Percentiles rank a stretch among this genome's conserved stretches.
phyloP scores from a whole-genome alignment of 2,888 invertebrate species.

The Ditula angustiorana region DNA sequence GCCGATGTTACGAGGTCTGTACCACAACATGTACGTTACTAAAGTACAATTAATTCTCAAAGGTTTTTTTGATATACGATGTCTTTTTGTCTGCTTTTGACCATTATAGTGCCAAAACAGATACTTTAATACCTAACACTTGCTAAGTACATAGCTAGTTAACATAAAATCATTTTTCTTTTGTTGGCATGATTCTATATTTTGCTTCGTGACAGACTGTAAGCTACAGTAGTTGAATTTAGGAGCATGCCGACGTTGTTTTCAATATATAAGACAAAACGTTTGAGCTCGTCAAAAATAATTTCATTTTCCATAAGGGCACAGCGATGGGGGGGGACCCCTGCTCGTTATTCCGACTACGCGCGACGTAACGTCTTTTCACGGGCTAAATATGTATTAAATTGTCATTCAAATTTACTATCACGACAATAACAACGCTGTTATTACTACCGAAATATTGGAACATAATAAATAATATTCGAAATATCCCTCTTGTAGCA shows the following conservation, averaged over 20 bases:
- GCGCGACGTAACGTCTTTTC: slow-evolving; percentile 63
- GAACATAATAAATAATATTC: slow-evolving; percentile 12
- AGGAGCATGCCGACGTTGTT: slow-evolving; percentile 45
- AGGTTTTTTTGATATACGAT: too few relatives aligned
- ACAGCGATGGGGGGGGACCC: slow-evolving; percentile 59
- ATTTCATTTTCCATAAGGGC: slow-evolving; percentile 70
- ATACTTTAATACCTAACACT: too few relatives aligned
- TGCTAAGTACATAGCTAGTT: too few relatives aligned
- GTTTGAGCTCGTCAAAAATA: slow-evolving; percentile 68
- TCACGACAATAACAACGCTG: slow-evolving; percentile 56
- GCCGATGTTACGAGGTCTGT: too few relatives aligned
- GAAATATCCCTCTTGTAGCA: neutral
- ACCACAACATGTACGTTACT: too few relatives aligned
- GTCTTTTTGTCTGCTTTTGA: too few relatives aligned
- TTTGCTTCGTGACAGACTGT: too few relatives aligned
- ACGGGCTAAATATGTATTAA: slow-evolving; percentile 71
- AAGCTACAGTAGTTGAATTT: too few relatives aligned
- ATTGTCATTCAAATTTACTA: slow-evolving; percentile 68
- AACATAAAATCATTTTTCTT: too few relatives aligned
- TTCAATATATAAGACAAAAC: slow-evolving; percentile 63
- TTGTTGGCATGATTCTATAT: too few relatives aligned
- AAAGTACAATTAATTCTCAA: too few relatives aligned
- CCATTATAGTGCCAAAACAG: too few relatives aligned
- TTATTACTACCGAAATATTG: slow-evolving; percentile 35
- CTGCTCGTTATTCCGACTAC: slow-evolving; percentile 71